Base-by-base conservation (phyloP, 2,888 invertebrate species). In the Belgica antarctica region DNA sequence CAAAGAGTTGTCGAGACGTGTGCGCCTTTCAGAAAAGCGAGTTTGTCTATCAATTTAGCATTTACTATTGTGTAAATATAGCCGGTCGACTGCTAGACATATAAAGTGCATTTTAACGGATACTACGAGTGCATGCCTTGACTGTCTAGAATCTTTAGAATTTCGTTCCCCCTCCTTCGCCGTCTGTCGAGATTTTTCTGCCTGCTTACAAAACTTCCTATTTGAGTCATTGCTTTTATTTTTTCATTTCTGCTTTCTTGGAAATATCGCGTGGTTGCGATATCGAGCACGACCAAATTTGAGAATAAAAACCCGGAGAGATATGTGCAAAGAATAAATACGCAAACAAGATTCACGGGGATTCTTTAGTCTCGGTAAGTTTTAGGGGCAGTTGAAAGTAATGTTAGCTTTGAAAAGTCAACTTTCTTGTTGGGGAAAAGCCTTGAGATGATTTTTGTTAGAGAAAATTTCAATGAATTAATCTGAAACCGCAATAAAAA, bases 61-160 rank as follows among this genome's bases (percentile, higher is more conserved):
- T n/a, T n/a, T n/a, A n/a, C n/a, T n/a, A n/a, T n/a, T n/a, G n/a
- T 41, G 2, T 41, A 15, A 31, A 31, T 10, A 10, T 7, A 31
- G 31, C 31, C 10, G 27, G 7, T 19, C 47, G 46, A 36, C 68
- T n/a, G n/a, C n/a, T 68, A 68, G 52, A 68, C 57, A 63, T 19
- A 63, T 63, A 63, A 63, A 31, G 17, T 24, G 31, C 63, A 63
- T 41, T 25, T 63, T 63, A 65, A 46, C 65, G 36, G 46, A 17
- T 27, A 63, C 63, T 63, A 25, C 59, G 24, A 59, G 25, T 59
- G 27, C n/a, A 27, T 15, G 27, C n/a, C 10, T 27, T 10, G 31
- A 62, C 62, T 46, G 59, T 59, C 47, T 57, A 34, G 52, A 31
- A 68, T 66, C 57, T 57, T 24, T 57, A 68, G 57, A 68, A 68